phyloP scores from a whole-genome alignment of 2,888 invertebrate genomes.

The Mayetiola destructor region DNA sequence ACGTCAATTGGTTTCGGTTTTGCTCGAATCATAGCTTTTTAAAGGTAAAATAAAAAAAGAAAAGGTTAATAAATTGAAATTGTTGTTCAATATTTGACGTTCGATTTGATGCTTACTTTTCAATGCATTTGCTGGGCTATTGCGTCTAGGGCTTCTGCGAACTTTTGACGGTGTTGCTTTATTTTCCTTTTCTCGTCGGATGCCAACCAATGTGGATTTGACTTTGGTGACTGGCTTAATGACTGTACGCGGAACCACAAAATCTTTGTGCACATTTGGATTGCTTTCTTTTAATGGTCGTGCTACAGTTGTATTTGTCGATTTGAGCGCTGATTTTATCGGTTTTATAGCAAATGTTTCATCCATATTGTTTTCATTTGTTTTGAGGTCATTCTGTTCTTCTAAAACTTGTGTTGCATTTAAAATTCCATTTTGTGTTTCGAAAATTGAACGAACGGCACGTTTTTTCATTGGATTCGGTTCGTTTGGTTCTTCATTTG shows the following conservation, averaged over 20 bases:
- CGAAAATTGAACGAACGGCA: slow-evolving; percentile 1
- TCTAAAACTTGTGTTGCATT: neutral
- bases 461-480: slow-evolving; percentile 1
- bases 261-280: slow-evolving; percentile 3
- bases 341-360: neutral
- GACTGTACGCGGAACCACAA: neutral
- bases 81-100: neutral
- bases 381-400: neutral
- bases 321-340: neutral
- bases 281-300: neutral
- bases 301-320: neutral
- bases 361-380: neutral
- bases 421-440: neutral
- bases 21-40: neutral
- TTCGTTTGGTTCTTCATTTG: neutral
- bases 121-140: neutral
- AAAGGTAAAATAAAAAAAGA: neutral
- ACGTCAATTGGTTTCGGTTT: neutral
- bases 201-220: neutral
- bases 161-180: neutral
- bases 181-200: neutral
- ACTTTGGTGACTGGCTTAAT: neutral
- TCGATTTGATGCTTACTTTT: neutral
- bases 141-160: neutral
- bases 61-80: neutral